A percentile compares a stretch with the other conserved stretches of the same genome.
Conservation (phyloP, 2,797 vertebrate genomes). For the Protonibea diacanthus region DNA sequence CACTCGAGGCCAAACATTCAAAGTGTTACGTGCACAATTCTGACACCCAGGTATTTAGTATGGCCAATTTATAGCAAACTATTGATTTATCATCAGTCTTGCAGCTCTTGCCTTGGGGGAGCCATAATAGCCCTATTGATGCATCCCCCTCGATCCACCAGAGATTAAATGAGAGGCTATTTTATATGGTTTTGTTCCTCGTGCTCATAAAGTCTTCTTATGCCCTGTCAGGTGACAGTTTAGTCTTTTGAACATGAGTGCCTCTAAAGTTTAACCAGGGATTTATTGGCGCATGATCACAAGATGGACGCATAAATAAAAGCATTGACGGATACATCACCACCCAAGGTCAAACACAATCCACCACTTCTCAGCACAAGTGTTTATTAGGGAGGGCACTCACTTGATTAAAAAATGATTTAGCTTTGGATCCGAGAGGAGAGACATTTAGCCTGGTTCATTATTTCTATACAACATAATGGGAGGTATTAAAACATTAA, state of each 20-base stretch:
- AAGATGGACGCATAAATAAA: constrained; percentile 76
- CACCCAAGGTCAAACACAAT: constrained; percentile 74
- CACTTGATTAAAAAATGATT: constrained; percentile 87
- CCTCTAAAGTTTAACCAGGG: constrained; percentile 60
- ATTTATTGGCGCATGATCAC: constrained; percentile 71
- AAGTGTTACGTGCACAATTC: constrained; percentile 24
- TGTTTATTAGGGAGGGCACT: constrained; percentile 82
- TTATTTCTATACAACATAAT: constrained; percentile 77
- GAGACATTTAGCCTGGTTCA: constrained; percentile 73
- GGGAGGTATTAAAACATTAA: constrained; percentile 69
- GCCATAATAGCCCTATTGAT: constrained; percentile 60
- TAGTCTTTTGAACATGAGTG: constrained; percentile 57
- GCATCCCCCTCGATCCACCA: constrained; percentile 53
- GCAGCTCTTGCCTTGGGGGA: constrained; percentile 50
- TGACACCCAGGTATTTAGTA: constrained; percentile 59
- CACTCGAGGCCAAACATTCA: constrained; percentile 37
- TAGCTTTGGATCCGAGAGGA: constrained; percentile 65
- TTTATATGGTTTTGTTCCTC: constrained; percentile 71
- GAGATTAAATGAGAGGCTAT: constrained; percentile 61
- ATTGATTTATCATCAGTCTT: constrained; percentile 67
- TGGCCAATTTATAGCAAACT: constrained; percentile 51
- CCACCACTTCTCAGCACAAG: constrained; percentile 57
- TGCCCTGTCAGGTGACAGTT: constrained; percentile 63
- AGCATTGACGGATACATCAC: constrained; percentile 67
- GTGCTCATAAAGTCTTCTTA: constrained; percentile 64